Conservation (phyloP, 1,140 invertebrate genomes). For the Whitmania pigra region DNA sequence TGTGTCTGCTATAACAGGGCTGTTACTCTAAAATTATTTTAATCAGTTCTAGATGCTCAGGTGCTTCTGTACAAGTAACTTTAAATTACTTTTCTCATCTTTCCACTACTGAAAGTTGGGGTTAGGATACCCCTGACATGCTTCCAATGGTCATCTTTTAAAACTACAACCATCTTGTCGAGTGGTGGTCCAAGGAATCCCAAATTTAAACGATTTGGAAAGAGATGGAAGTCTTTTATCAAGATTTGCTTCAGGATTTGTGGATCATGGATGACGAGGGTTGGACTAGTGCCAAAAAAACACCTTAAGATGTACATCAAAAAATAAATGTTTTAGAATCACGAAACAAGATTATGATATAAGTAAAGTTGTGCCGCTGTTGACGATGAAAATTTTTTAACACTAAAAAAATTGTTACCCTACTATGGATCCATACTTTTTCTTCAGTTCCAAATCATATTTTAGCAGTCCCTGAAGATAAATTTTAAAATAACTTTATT, state of each 20-base stretch:
- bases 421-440: slow-evolving; percentile 9
- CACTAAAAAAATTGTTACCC: neutral
- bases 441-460: neutral
- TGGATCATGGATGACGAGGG: slow-evolving; percentile 24
- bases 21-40: no score
- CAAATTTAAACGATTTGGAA: slow-evolving; percentile 32
- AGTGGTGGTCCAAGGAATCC: no score
- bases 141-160: slow-evolving; percentile 32
- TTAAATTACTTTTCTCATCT: slow-evolving; percentile 30
- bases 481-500: neutral
- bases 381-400: no score
- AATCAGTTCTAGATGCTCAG: no score
- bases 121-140: slow-evolving; percentile 29
- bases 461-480: neutral
- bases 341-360: no score
- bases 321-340: no score
- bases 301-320: slow-evolving; percentile 14
- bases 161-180: no score
- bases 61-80: no score
- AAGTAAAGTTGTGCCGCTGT: neutral
- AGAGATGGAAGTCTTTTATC: slow-evolving; percentile 28
- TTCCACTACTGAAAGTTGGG: slow-evolving; percentile 30
- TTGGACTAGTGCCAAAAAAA: slow-evolving; percentile 24
- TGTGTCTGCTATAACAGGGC: no score
- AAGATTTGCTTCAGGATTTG: slow-evolving; percentile 28